Evolutionary conservation across 2,888 invertebrate species (phyloP).

Genomic region (Iphiclides podalirius): DNA sequence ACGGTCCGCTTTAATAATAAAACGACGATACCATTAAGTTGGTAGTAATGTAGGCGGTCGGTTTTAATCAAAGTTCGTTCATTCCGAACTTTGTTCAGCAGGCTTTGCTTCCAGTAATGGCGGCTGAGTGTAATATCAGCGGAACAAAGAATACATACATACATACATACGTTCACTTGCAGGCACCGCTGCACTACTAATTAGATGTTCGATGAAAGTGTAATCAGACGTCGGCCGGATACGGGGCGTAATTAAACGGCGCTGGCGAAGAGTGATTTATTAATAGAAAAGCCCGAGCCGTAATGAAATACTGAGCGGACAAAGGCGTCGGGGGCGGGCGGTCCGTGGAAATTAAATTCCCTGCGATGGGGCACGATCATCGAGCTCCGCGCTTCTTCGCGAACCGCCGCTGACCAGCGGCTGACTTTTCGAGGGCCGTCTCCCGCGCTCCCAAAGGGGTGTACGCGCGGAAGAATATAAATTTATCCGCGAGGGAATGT

Average conservation of each 20-base stretch:
- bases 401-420: not conserved
- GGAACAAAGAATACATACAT: conserved; percentile 72
- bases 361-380: conserved; percentile 52
- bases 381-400: conserved; percentile 62
- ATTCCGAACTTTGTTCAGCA: conserved; percentile 61
- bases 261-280: conserved; percentile 79
- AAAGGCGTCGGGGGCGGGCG: conserved; percentile 72
- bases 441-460: conserved; percentile 51
- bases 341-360: conserved; percentile 77
- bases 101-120: conserved; percentile 58
- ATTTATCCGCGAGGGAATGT: conserved; percentile 77
- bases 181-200: conserved; percentile 72
- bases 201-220: conserved; percentile 80
- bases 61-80: conserved; percentile 73
- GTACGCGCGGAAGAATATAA: conserved; percentile 73
- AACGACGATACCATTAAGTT: conserved; percentile 22
- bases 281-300: conserved; percentile 79
- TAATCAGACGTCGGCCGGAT: conserved; percentile 77
- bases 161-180: conserved; percentile 61
- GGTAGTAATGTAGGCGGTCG: conserved; percentile 50
- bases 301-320: conserved; percentile 80
- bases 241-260: conserved; percentile 78
- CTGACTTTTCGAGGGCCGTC: too few species aligned
- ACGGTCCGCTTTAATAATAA: conserved; percentile 8
- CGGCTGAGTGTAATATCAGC: conserved; percentile 64